phyloP scores from a whole-genome alignment of 2,888 invertebrate genomes.

The Lordiphosa andalusiaca region DNA sequence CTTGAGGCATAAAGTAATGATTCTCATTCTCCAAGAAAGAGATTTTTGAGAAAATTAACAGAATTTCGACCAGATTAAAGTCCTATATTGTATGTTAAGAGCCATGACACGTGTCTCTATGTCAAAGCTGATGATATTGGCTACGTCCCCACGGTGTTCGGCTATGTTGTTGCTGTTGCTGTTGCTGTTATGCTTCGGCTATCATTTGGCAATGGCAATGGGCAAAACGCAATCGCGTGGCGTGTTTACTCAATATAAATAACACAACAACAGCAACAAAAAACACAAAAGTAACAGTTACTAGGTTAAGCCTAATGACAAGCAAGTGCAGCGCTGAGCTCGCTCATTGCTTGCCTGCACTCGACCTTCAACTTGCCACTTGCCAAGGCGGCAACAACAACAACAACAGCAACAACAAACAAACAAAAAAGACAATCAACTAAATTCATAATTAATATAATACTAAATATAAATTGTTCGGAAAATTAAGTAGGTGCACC shows the following conservation, averaged over 20 bases:
- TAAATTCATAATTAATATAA: conserved; percentile 30
- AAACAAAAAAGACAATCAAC: conserved; percentile 13
- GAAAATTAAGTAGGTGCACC: background rate
- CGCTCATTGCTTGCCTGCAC: conserved; percentile 11
- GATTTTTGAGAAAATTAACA: no score
- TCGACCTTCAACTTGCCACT: conserved; percentile 26
- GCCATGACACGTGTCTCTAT: no score
- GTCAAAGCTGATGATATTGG: no score
- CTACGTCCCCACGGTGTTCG: no score
- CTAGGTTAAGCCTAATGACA: conserved; percentile 23
- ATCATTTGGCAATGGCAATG: no score
- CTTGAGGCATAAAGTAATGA: no score
- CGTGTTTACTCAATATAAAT: conserved; percentile 33
- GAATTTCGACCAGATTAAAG: no score
- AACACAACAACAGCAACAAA: conserved; percentile 7
- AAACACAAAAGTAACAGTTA: conserved; percentile 24
- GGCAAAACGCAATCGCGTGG: no score
- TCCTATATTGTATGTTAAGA: no score
- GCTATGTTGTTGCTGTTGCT: no score
- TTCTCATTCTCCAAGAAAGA: no score
- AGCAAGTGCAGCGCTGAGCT: conserved; percentile 19
- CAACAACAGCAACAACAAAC: conserved; percentile 1
- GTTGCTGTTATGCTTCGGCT: no score
- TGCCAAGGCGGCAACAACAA: conserved; percentile 17
- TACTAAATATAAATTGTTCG: conserved; percentile 26